phyloP scores from a whole-genome alignment of 2,888 invertebrate genomes.

The Galerucella calmariensis region DNA sequence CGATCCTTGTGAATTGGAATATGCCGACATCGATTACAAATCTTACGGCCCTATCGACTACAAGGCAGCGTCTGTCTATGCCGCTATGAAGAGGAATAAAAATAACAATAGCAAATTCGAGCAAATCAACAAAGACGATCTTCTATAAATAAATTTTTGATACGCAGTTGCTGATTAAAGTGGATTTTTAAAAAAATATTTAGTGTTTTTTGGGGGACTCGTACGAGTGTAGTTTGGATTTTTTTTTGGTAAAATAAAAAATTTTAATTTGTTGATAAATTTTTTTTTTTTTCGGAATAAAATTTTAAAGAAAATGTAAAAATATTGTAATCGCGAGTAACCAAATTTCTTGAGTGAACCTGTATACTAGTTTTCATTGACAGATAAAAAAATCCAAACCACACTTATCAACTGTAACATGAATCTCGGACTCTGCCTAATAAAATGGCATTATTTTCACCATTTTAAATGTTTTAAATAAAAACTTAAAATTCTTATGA shows the following conservation, averaged over 20 bases:
- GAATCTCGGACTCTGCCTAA: background rate
- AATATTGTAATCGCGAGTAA: background rate
- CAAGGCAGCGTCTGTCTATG: slow-evolving; percentile 87
- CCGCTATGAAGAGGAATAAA: slow-evolving; percentile 77
- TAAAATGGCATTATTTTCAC: background rate
- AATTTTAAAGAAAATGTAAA: background rate
- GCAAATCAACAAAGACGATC: slow-evolving; percentile 58
- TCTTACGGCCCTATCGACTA: slow-evolving; percentile 93
- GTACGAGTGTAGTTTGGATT: background rate
- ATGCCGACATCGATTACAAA: slow-evolving; percentile 89
- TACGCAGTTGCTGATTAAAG: slow-evolving; percentile 32
- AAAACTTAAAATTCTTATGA: slow-evolving; percentile 36
- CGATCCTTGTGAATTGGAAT: slow-evolving; percentile 83
- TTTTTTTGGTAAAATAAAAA: background rate
- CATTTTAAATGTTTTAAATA: slow-evolving; percentile 16
- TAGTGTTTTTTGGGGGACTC: too few relatives aligned
- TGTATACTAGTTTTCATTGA: background rate
- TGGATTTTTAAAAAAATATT: background rate
- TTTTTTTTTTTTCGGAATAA: too few relatives aligned
- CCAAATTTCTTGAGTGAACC: background rate
- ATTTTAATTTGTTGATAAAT: too few relatives aligned
- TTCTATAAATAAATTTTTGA: slow-evolving; percentile 54
- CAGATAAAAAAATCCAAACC: slow-evolving; percentile 1
- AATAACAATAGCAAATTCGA: slow-evolving; percentile 58
- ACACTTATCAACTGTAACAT: background rate